phyloP scores from a whole-genome alignment of 2,888 invertebrate genomes.

The Polylopha cassiicola region DNA sequence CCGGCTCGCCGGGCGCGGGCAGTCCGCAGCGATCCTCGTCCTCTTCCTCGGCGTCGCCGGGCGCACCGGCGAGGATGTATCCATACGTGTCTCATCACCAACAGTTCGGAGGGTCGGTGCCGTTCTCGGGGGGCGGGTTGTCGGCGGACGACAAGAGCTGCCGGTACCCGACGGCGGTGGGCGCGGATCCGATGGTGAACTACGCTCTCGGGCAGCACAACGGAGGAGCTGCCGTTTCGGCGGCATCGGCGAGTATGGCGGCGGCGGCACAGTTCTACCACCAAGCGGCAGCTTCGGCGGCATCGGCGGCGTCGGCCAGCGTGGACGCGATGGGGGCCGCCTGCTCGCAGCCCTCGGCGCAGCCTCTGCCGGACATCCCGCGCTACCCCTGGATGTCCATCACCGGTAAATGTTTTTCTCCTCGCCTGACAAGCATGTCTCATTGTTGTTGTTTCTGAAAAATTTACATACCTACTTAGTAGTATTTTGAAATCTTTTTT shows the following conservation, averaged over 20 bases:
- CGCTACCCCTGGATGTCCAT: slow-evolving; percentile 98
- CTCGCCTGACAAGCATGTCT: slow-evolving; percentile 51
- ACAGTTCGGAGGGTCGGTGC: slow-evolving; percentile 83
- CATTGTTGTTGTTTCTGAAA: slow-evolving; percentile 33
- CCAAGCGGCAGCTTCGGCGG: slow-evolving; percentile 86
- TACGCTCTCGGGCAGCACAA: slow-evolving; percentile 88
- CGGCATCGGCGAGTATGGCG: slow-evolving; percentile 81
- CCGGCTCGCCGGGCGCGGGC: slow-evolving; percentile 75
- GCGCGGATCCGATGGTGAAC: slow-evolving; percentile 86
- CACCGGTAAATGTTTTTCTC: slow-evolving; percentile 85
- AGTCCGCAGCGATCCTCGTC: slow-evolving; percentile 80
- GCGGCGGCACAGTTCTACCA: slow-evolving; percentile 93
- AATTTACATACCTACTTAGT: too few species aligned
- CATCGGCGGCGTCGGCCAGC: slow-evolving; percentile 85
- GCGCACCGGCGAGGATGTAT: slow-evolving; percentile 91
- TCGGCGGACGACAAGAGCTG: slow-evolving; percentile 86
- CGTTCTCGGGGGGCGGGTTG: slow-evolving; percentile 81
- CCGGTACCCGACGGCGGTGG: slow-evolving; percentile 83
- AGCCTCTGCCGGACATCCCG: slow-evolving; percentile 93
- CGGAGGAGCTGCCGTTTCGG: slow-evolving; percentile 82
- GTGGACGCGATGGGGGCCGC: slow-evolving; percentile 90
- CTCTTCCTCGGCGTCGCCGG: slow-evolving; percentile 83
- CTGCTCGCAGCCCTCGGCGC: slow-evolving; percentile 88
- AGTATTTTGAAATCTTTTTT: neutral
- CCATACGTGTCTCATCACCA: slow-evolving; percentile 92